Conservation (phyloP, 1,140 invertebrate species). For the Yoshiicerus persimilis region DNA sequence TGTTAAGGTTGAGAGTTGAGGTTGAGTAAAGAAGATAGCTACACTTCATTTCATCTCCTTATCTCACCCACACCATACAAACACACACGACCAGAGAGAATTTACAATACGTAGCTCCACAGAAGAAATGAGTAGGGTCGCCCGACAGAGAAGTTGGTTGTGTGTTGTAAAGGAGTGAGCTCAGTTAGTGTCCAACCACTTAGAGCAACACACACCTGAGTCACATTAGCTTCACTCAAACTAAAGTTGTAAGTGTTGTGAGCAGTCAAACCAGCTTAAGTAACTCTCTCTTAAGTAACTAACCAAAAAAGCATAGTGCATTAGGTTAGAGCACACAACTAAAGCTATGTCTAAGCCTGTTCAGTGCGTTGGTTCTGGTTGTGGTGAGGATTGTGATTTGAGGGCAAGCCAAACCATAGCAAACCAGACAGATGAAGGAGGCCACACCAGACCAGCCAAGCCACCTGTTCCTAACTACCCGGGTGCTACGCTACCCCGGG, state of each 20-base stretch:
- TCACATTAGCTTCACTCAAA: background rate
- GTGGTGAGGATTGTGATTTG: background rate
- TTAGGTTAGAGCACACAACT: background rate
- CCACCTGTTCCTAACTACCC: constrained; percentile 29
- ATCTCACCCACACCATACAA: background rate
- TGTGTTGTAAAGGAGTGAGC: background rate
- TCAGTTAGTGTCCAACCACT: constrained; percentile 21
- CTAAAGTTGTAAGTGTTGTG: background rate
- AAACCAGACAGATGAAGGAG: background rate
- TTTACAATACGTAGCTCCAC: background rate
- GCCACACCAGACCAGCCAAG: background rate
- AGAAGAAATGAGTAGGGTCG: background rate
- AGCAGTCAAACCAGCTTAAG: background rate
- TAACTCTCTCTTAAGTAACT: background rate
- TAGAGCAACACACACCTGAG: background rate
- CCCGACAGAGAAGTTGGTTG: background rate
- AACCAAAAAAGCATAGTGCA: background rate
- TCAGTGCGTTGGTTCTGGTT: background rate
- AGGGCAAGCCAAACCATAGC: background rate
- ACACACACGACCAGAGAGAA: background rate
- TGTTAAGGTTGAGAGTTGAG: background rate
- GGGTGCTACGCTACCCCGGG: background rate
- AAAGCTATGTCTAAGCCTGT: background rate
- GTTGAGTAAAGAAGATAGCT: background rate
- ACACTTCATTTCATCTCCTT: background rate